Evolutionary conservation across 2,888 invertebrate species (phyloP).

Genomic region (Hyalella azteca): DNA sequence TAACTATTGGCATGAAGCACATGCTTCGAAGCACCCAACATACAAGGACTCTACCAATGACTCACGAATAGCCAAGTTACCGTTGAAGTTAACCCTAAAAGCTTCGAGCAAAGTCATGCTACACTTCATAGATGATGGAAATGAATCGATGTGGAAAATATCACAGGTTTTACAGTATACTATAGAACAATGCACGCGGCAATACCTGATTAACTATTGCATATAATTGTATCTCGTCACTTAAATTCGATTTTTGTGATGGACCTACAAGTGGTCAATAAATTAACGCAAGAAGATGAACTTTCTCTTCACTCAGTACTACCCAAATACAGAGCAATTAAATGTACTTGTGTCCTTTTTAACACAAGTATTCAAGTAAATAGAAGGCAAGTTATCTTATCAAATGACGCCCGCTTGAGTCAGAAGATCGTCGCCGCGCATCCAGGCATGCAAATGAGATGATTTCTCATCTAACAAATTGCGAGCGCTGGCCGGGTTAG

Average conservation of each 20-base stretch:
- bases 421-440: neutral
- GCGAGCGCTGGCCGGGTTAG: neutral
- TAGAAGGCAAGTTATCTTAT: neutral
- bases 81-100: no score
- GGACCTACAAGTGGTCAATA: neutral
- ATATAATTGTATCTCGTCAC: neutral
- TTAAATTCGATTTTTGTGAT: neutral
- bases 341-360: neutral
- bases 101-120: no score
- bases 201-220: no score
- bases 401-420: neutral
- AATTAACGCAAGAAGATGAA: neutral
- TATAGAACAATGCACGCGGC: no score
- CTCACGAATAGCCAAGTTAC: no score
- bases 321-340: neutral
- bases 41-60: no score
- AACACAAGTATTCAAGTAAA: neutral
- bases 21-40: no score
- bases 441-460: neutral
- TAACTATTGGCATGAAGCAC: no score
- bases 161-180: no score
- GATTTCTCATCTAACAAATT: neutral
- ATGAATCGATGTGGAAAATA: no score
- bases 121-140: no score
- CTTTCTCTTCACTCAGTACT: neutral